Conservation (phyloP, 37 sponge, comb jelly and placozoan species). For the Ephydatia muelleri region DNA sequence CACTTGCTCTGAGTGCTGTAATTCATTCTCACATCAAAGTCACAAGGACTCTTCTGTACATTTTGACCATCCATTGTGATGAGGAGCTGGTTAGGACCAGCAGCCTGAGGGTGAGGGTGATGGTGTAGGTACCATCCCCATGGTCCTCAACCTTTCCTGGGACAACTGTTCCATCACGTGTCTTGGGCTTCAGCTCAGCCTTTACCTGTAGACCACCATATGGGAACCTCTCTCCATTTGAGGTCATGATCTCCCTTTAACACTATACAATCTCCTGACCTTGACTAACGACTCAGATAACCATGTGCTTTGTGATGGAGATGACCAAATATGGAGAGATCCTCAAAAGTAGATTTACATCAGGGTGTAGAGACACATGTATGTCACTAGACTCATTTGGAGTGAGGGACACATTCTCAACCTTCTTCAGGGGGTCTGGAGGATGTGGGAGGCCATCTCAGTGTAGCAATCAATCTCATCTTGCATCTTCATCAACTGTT, state of each 20-base stretch:
- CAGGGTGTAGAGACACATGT: background rate
- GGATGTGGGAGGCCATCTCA: background rate
- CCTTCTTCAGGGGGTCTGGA: conserved; percentile 1
- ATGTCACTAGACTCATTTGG: background rate
- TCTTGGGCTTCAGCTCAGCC: background rate
- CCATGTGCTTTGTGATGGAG: background rate
- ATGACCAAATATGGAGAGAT: background rate
- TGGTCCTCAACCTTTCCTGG: background rate
- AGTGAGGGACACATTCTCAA: background rate
- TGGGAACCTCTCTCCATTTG: background rate
- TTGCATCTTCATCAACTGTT: background rate
- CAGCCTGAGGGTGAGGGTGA: background rate
- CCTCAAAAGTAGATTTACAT: background rate
- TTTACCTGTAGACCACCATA: background rate
- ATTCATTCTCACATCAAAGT: background rate
- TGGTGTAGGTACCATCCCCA: background rate
- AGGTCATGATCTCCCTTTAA: background rate
- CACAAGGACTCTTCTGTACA: background rate
- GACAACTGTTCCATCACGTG: background rate
- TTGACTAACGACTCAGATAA: background rate
- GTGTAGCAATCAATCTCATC: background rate
- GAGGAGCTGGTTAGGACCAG: background rate
- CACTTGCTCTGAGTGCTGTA: background rate
- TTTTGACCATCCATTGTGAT: background rate
- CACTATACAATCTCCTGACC: background rate